These are phyloP conservation scores for Chelonus insularis DNA, from an alignment of 1,140 invertebrate species.

Conservation along the genomic window DNA sequence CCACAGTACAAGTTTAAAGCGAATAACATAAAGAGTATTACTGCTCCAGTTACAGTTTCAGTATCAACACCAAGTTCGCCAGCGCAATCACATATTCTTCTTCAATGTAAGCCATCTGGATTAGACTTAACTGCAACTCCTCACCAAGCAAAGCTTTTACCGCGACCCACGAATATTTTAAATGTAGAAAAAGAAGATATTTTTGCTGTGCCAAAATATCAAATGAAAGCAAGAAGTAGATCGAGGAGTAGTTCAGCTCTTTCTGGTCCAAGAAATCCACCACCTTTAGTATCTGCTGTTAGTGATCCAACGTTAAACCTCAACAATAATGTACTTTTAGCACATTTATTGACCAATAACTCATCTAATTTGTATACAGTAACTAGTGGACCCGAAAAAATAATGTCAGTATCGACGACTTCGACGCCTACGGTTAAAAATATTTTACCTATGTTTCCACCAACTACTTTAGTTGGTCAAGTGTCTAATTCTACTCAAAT, in stretches of 20 bases:
- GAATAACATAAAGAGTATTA: conserved; percentile 26
- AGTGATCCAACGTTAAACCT: conserved; percentile 63
- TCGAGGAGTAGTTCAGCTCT: conserved; percentile 60
- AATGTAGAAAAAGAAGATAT: conserved; percentile 55
- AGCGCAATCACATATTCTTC: conserved; percentile 43
- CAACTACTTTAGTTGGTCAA: conserved; percentile 33
- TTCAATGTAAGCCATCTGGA: conserved; percentile 47
- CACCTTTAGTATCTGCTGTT: conserved; percentile 61
- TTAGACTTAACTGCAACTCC: conserved; percentile 49
- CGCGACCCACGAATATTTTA: conserved; percentile 36
- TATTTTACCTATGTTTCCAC: conserved; percentile 48
- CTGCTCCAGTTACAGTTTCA: conserved; percentile 41
- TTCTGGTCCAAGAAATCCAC: conserved; percentile 49
- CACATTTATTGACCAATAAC: conserved; percentile 66
- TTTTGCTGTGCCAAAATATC: conserved; percentile 62
- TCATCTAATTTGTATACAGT: conserved; percentile 48
- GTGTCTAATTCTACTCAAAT: conserved; percentile 44
- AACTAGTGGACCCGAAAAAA: conserved; percentile 45
- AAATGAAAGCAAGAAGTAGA: conserved; percentile 58
- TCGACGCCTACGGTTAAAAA: conserved; percentile 44
- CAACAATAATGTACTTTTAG: conserved; percentile 65
- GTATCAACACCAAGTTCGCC: conserved; percentile 41
- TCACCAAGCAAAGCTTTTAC: conserved; percentile 51
- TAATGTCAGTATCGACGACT: conserved; percentile 32
- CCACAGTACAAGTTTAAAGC: conserved; percentile 51